These are phyloP conservation scores for Zaprionus gabonicus DNA, from an alignment of 1,140 invertebrate species.

Conservation along the genomic window DNA sequence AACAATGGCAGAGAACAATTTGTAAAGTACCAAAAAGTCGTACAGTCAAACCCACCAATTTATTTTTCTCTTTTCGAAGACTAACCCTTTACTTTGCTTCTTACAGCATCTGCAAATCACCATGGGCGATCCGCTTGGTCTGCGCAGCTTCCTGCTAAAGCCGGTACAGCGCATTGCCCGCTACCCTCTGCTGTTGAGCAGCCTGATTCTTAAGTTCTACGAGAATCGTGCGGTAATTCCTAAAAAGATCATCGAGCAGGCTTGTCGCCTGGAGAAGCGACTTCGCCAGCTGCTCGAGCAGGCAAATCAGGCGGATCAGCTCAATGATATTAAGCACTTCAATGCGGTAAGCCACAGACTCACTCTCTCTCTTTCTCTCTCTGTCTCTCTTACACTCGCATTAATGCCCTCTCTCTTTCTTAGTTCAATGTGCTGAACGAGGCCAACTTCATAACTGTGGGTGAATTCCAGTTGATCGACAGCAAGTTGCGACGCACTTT, in stretches of 20 bases:
- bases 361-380: neutral
- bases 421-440: constrained; percentile 35
- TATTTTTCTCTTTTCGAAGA: too few relatives aligned
- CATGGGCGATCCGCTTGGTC: constrained; percentile 35
- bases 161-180: constrained; percentile 43
- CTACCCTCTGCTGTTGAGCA: constrained; percentile 36
- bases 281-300: constrained; percentile 36
- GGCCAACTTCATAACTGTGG: constrained; percentile 33
- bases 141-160: constrained; percentile 45
- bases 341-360: constrained; percentile 25
- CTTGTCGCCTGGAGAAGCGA: constrained; percentile 37
- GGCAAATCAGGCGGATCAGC: constrained; percentile 50
- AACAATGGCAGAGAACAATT: too few relatives aligned
- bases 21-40: neutral
- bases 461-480: constrained; percentile 29
- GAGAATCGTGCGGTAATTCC: constrained; percentile 37
- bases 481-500: constrained; percentile 22
- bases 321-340: constrained; percentile 47
- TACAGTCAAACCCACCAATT: too few relatives aligned
- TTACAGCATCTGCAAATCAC: constrained; percentile 44
- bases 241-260: constrained; percentile 19
- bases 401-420: neutral
- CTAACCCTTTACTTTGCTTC: neutral
- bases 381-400: neutral
- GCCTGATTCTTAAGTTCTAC: constrained; percentile 30